Evolutionary conservation across 2,797 vertebrate genomes (phyloP).

Genomic region (Leontocebus nigricollis): DNA sequence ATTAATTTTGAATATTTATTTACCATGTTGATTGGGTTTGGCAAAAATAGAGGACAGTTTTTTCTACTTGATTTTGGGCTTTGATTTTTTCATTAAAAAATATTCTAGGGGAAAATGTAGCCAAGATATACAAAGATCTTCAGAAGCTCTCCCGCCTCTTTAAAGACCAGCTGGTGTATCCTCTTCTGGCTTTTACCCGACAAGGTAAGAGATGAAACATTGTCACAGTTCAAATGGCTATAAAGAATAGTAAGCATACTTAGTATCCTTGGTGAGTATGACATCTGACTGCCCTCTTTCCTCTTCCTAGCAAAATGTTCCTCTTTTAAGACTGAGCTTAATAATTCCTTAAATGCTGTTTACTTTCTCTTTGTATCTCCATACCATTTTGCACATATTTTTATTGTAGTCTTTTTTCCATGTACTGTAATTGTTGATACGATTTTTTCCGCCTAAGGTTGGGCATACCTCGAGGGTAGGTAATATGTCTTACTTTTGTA

Average conservation of each 20-base stretch:
- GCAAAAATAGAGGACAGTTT: conserved; percentile 27
- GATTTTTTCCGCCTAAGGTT: background rate
- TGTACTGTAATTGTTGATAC: background rate
- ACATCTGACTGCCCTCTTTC: background rate
- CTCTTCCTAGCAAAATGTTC: background rate
- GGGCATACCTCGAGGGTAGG: background rate
- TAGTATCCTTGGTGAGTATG: background rate
- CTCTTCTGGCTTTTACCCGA: conserved; percentile 93
- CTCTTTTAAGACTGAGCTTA: background rate
- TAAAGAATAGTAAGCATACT: background rate
- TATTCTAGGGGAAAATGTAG: conserved; percentile 86
- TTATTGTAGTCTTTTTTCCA: background rate
- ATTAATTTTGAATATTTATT: background rate
- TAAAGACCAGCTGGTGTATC: conserved; percentile 96
- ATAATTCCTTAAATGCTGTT: background rate
- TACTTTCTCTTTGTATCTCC: background rate
- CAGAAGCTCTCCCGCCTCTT: conserved; percentile 93
- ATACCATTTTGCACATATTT: background rate
- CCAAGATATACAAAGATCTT: conserved; percentile 90
- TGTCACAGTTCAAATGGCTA: background rate
- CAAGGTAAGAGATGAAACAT: conserved; percentile 86
- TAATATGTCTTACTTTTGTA: background rate
- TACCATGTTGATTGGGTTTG: conserved; percentile 21
- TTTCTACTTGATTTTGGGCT: conserved; percentile 47
- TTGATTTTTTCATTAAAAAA: conserved; percentile 57